phyloP scores from a whole-genome alignment of 1,140 invertebrate species.

The Drosophila sp. region DNA sequence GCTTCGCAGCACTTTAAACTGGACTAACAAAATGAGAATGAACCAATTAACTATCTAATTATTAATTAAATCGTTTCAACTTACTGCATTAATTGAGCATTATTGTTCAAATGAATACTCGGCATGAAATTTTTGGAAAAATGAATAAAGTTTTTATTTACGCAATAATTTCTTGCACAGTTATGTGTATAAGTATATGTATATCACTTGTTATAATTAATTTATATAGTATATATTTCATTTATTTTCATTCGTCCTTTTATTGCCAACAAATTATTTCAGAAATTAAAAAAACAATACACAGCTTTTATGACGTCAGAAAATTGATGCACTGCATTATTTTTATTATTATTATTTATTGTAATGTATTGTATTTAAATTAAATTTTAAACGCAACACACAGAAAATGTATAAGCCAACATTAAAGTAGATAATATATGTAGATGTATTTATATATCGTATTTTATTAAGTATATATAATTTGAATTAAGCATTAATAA shows the following conservation, averaged over 20 bases:
- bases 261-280: constrained; percentile 18
- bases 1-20: constrained; percentile 45
- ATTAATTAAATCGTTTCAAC: constrained; percentile 9
- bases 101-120: constrained; percentile 26
- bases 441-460: constrained; percentile 29
- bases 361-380: constrained; percentile 74
- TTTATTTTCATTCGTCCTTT: constrained; percentile 1
- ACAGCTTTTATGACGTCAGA: constrained; percentile 65
- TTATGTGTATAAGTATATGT: constrained; percentile 35
- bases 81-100: neutral
- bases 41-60: constrained; percentile 17
- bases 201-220: constrained; percentile 64
- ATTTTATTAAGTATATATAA: constrained; percentile 34
- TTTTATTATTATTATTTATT: constrained; percentile 57
- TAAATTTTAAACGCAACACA: constrained; percentile 80
- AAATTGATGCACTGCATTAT: constrained; percentile 64
- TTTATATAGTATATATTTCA: constrained; percentile 22
- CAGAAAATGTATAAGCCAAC: constrained; percentile 71
- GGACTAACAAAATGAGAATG: neutral
- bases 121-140: constrained; percentile 48
- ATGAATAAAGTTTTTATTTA: constrained; percentile 67
- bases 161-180: constrained; percentile 47
- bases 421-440: constrained; percentile 64
- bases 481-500: constrained; percentile 53
- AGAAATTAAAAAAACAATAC: constrained; percentile 26